Conservation (phyloP, 2,797 vertebrate species). For the Enteromius trimaculatus region DNA sequence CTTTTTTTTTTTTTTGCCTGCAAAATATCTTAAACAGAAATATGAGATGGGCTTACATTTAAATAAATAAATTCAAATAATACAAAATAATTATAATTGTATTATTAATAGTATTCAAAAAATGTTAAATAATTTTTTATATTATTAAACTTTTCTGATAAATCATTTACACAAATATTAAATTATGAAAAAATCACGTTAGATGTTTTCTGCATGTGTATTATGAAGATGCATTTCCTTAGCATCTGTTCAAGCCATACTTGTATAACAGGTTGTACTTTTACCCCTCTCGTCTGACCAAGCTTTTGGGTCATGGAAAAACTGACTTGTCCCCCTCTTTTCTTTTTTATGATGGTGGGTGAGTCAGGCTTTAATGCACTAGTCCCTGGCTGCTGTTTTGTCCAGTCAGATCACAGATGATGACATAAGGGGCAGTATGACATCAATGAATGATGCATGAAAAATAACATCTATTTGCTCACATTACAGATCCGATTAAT, state of each 20-base stretch:
- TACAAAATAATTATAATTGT: background rate
- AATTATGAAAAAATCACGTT: background rate
- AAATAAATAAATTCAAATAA: background rate
- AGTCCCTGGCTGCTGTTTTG: conserved; percentile 38
- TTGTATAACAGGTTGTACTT: conserved; percentile 72
- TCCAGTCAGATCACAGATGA: conserved; percentile 49
- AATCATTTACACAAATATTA: background rate
- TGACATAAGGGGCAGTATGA: conserved; percentile 48
- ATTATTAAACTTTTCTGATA: background rate
- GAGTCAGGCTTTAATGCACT: conserved; percentile 62
- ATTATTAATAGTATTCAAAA: no score
- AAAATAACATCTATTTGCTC: conserved; percentile 25
- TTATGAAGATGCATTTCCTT: conserved; percentile 43
- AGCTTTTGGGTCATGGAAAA: conserved; percentile 81
- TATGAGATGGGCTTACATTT: background rate
- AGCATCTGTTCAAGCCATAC: conserved; percentile 52
- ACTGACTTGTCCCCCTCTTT: conserved; percentile 71
- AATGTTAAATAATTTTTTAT: no score
- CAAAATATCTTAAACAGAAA: background rate
- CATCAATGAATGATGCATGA: conserved; percentile 49
- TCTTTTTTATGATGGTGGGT: conserved; percentile 61
- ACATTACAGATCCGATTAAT: conserved; percentile 10
- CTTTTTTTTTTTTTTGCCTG: background rate
- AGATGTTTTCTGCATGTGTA: background rate
- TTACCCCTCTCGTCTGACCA: conserved; percentile 69